Evolutionary conservation across 2,113 vertebrate species (phyloP).

Genomic region (sheep (Ovis aries)): ARS-UI_Ramb_v3.0 NC_056054.1:250849501-250850000

Average conservation of each 20-base stretch:
- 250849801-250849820: conserved; percentile 7
- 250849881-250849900: neutral
- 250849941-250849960: neutral
- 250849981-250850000: neutral
- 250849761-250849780: conserved; percentile 33
- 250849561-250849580: too few species aligned
- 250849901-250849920: neutral
- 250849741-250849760: conserved; percentile 3
- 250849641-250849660: too few species aligned
- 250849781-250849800: neutral
- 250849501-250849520: too few species aligned
- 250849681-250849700: neutral
- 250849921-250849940: neutral
- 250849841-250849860: neutral
- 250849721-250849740: neutral
- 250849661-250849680: too few species aligned
- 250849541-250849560: too few species aligned
- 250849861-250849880: neutral
- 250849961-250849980: neutral
- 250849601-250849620: too few species aligned
- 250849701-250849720: conserved; percentile 25
- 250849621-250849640: too few species aligned
- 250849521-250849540: too few species aligned
- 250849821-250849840: neutral
- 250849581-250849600: too few species aligned